Percentiles rank a stretch among this genome's conserved stretches.
phyloP scores from a whole-genome alignment of 2,113 vertebrate species.

The Hemiprocne comata region DNA sequence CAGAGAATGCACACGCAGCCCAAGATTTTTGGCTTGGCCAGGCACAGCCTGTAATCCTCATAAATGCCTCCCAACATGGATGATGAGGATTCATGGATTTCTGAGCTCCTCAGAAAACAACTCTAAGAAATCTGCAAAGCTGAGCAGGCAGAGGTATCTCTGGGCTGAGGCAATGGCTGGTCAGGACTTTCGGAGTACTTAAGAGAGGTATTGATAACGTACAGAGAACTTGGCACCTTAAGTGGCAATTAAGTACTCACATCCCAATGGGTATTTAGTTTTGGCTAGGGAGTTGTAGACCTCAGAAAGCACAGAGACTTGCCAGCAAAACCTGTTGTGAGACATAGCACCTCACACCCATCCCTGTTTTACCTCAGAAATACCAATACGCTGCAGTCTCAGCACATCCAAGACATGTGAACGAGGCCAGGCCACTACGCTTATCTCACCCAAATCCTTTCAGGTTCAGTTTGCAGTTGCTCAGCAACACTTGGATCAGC shows the following conservation, averaged over 20 bases:
- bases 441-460: background rate
- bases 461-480: background rate
- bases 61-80: accelerated
- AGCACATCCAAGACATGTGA: background rate
- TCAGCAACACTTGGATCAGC: background rate
- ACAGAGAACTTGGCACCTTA: background rate
- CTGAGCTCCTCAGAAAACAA: background rate
- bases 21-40: background rate
- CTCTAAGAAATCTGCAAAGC: background rate
- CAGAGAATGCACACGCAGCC: background rate
- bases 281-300: background rate
- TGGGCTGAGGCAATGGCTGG: background rate
- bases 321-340: background rate
- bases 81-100: no score
- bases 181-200: background rate
- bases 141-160: background rate
- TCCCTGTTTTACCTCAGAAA: background rate
- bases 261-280: accelerated
- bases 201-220: background rate
- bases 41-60: background rate
- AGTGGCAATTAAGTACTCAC: background rate
- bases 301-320: background rate
- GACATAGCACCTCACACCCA: background rate
- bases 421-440: background rate
- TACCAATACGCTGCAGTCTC: background rate